A percentile compares a stretch with the other conserved stretches of the same genome.
phyloP scores from a whole-genome alignment of 2,113 vertebrate genomes.

The Scolopax mira region DNA sequence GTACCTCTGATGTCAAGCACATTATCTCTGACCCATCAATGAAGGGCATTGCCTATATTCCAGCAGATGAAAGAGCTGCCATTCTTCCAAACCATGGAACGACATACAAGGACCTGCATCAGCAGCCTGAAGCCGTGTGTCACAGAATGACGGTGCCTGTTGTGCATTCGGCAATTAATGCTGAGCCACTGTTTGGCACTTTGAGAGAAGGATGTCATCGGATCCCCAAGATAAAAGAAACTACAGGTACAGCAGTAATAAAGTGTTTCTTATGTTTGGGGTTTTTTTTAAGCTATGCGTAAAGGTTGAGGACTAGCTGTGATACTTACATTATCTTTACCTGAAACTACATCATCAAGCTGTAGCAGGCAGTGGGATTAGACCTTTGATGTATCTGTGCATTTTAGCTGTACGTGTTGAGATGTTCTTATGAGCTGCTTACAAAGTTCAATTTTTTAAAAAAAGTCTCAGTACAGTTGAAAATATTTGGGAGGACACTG shows the following conservation, averaged over 20 bases:
- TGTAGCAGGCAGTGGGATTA: neutral
- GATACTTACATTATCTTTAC: neutral
- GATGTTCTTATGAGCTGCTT: neutral
- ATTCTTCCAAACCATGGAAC: constrained; percentile 78
- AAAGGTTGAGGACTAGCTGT: neutral
- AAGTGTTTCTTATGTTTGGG: neutral
- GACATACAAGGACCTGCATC: constrained; percentile 82
- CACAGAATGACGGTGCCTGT: constrained; percentile 87
- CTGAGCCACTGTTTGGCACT: constrained; percentile 84
- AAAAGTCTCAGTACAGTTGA: neutral
- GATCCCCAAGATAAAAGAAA: constrained; percentile 98
- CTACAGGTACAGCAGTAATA: constrained; percentile 93
- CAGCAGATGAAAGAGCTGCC: constrained; percentile 83
- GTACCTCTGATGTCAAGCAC: constrained; percentile 84
- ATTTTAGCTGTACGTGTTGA: neutral
- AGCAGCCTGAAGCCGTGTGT: constrained; percentile 84
- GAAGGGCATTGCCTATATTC: constrained; percentile 80
- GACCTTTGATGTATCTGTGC: neutral
- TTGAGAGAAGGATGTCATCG: constrained; percentile 89
- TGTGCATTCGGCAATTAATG: constrained; percentile 84
- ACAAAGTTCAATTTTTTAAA: neutral
- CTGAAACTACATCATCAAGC: neutral
- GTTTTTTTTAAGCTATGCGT: neutral
- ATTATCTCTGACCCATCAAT: constrained; percentile 82
- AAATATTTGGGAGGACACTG: neutral